These are phyloP conservation scores for Apistogramma diplotaenia DNA, from an alignment of 2,113 vertebrate species.

Conservation along the genomic window DNA sequence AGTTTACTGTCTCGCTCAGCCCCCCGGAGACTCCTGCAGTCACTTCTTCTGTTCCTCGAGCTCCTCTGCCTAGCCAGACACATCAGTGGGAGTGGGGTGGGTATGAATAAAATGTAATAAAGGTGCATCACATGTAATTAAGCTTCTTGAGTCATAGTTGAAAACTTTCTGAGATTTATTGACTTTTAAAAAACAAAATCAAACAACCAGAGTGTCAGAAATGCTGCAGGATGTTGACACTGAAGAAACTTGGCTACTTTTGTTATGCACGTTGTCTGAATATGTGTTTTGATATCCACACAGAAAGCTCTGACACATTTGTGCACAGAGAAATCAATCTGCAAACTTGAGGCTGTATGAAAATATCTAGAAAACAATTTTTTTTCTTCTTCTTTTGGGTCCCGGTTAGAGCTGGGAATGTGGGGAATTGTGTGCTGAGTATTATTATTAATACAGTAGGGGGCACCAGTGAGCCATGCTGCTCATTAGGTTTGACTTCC, in stretches of 20 bases:
- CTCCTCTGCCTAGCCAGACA: not conserved
- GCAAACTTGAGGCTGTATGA: not conserved
- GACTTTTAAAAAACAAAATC: not conserved
- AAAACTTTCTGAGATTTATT: conserved; percentile 14
- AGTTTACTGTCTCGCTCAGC: conserved; percentile 60
- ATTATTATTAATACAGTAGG: conserved; percentile 50
- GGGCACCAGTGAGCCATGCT: conserved; percentile 74
- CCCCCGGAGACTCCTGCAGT: conserved; percentile 64
- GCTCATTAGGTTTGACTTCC: not conserved
- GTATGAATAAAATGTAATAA: conserved; percentile 14
- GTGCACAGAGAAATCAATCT: not conserved
- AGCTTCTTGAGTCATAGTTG: not conserved
- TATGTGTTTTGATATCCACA: not conserved
- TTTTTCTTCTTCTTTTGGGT: not conserved
- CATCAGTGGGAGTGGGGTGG: conserved; percentile 12
- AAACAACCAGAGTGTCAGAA: conserved; percentile 2
- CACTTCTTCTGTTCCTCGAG: conserved; percentile 49
- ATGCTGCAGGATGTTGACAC: not conserved
- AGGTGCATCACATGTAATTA: conserved; percentile 36
- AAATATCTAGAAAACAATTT: not conserved
- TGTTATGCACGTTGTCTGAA: not conserved
- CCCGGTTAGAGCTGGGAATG: not conserved
- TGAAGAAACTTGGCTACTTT: not conserved
- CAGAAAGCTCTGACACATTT: not conserved
- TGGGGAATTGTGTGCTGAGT: not conserved